Conservation (phyloP, 2,888 invertebrate genomes). For the Parnassius mnemosyne region DNA sequence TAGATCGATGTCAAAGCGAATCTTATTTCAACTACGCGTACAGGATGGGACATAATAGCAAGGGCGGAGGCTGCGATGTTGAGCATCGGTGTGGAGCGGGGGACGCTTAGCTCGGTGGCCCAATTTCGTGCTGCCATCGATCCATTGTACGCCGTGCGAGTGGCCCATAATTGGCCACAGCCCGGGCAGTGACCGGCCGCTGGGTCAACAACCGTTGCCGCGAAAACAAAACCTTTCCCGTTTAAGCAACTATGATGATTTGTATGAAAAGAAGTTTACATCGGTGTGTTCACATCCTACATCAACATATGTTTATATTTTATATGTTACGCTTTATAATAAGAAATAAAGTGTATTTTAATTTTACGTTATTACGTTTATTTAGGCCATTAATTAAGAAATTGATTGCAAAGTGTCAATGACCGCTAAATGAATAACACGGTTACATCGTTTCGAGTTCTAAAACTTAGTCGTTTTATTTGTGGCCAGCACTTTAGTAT, state of each 20-base stretch:
- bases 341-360: slow-evolving; percentile 1
- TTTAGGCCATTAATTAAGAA: slow-evolving; percentile 34
- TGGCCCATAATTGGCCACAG: slow-evolving; percentile 80
- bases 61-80: slow-evolving; percentile 32
- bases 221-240: slow-evolving; percentile 74
- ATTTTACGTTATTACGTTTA: no score
- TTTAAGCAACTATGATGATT: slow-evolving; percentile 33
- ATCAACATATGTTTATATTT: no score
- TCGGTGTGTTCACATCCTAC: no score
- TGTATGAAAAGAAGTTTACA: slow-evolving; percentile 12
- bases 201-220: slow-evolving; percentile 70
- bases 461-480: slow-evolving; percentile 30
- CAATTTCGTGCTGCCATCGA: slow-evolving; percentile 78
- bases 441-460: slow-evolving; percentile 62
- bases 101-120: slow-evolving; percentile 63
- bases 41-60: not conserved
- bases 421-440: slow-evolving; percentile 66
- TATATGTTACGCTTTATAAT: not conserved
- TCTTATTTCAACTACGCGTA: not conserved
- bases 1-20: slow-evolving; percentile 12
- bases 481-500: slow-evolving; percentile 12
- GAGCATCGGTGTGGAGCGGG: slow-evolving; percentile 39
- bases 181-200: slow-evolving; percentile 76
- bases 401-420: slow-evolving; percentile 54
- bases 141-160: slow-evolving; percentile 80